Evolutionary conservation across 2,797 vertebrate species (phyloP).

Genomic region (Sciurus vulgaris): DNA sequence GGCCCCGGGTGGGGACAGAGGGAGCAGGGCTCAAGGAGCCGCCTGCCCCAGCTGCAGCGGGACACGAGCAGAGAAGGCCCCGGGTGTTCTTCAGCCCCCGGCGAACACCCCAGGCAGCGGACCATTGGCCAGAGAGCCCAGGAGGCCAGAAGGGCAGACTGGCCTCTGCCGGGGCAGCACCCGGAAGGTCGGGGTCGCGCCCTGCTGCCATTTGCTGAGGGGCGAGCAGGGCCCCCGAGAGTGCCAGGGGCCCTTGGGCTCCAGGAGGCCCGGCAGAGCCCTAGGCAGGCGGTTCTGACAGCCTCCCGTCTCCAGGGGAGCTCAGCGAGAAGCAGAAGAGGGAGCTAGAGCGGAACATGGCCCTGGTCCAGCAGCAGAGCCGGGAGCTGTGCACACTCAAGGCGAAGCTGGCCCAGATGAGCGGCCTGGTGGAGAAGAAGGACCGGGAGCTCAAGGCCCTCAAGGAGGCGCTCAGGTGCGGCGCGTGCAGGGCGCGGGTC

Average conservation of each 20-base stretch:
- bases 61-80: neutral
- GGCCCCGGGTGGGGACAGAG: neutral
- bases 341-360: conserved; percentile 87
- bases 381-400: conserved; percentile 85
- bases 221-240: accelerated
- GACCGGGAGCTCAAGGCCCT: conserved; percentile 85
- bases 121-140: neutral
- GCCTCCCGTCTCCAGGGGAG: conserved; percentile 85
- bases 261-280: neutral
- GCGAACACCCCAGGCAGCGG: neutral
- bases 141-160: neutral
- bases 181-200: accelerated
- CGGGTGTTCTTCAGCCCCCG: neutral
- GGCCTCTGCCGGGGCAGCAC: neutral
- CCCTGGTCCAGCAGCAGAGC: conserved; percentile 84
- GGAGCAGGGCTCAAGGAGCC: neutral
- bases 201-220: neutral
- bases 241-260: neutral
- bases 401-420: conserved; percentile 82
- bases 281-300: accelerated
- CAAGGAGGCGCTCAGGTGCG: conserved; percentile 87
- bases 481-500: accelerated
- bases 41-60: neutral
- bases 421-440: conserved; percentile 86
- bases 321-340: conserved; percentile 90